Base-by-base conservation (phyloP, 2,797 vertebrate genomes). In the Champsocephalus esox region DNA sequence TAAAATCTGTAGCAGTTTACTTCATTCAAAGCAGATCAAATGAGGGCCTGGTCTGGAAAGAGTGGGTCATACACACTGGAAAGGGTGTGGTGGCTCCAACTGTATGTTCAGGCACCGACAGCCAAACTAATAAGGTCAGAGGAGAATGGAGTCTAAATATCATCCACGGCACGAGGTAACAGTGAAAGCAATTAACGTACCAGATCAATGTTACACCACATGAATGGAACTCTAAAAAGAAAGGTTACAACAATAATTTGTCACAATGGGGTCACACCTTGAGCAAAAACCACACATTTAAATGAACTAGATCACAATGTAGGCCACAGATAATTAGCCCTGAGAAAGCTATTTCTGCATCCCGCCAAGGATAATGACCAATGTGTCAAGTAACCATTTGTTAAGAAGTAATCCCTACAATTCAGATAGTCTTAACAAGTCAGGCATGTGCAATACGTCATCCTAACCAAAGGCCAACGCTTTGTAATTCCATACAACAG, bases 261-360 rank as follows among this genome's bases (percentile, higher is more conserved):
- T 75, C 55, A 81, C 85, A 90, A 88, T 71, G 73, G 76, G 80
- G 88, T 86, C 87, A 85, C 59, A 86, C 52, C 48, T 75, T 51
- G 62, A 87, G 70, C 6, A 76, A 55, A 81, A 81, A 34, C 43
- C 66, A 70, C 54, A 48, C 57, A 64, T 68, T 66, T 45, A 74
- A 87, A 68, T 82, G 63, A 89, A 90, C 77, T 87, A 87, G 88
- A 83, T 92, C 89, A 86, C 64, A 85, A 92, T 91, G 70, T 92
- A 88, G 91, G 92, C 77, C 89, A 69, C 64, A 79, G 90, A 92
- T 93, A 93, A 93, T 93, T 88, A 86, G 92, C 24, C 78, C 70
- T 82, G 62, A 84, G 58, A 70, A 70, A 75, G 83, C 51, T 89
- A 91, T 92, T 90, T 89, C 67, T 82, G 73, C 67, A 57, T 68